Base-by-base conservation (phyloP, 2,113 vertebrate species). In the Odontophorus gujanensis region DNA sequence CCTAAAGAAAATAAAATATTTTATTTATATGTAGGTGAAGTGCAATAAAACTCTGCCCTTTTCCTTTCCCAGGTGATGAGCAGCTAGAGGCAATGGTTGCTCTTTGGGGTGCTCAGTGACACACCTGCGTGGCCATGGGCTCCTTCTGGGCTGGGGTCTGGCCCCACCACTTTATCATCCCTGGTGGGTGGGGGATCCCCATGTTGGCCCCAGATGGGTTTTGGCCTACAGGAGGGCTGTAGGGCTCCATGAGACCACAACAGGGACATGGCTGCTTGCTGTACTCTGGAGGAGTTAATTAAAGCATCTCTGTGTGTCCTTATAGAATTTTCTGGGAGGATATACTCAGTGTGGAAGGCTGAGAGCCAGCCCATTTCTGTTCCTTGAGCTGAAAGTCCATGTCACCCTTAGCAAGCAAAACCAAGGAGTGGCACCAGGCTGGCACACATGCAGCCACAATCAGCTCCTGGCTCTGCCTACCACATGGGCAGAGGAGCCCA, bases 191-290 rank as follows among this genome's bases (percentile, higher is more conserved):
- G 40, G 8, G 12, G 19, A 20, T 77, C 12, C 6, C 11, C 6
- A 9, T 51, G 34, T 51, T 24, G 7, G 5, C 38, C 25, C 72
- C 13, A 2, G 16, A 9, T 45, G 26, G 43, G 18, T 48, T 61
- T 11, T 53, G 86, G 78, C 76, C 71, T 9, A 20, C 1, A 2
- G 85, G 85, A 11, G 18, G 68, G 63, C 81, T 9, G 61, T 1
- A 38, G 92, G 25, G 22, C n/a, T 87, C 92, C 92, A 87, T 6
- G 89, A 84, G 95, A 94, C 93, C 89, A 91, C 3, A 2, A 92
- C 78, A 91, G 76, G 92, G 96, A 94, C 92, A 91, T 82, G 94
- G 92, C 89, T 94, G 94, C 95, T 96, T 93, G 89, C 93, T 89
- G 78, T 13, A 0, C 1, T 40, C 67, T 9, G 75, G 53, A 92